Conservation (phyloP, 2,797 vertebrate species). For the Cercopithecus neglectus region DNA sequence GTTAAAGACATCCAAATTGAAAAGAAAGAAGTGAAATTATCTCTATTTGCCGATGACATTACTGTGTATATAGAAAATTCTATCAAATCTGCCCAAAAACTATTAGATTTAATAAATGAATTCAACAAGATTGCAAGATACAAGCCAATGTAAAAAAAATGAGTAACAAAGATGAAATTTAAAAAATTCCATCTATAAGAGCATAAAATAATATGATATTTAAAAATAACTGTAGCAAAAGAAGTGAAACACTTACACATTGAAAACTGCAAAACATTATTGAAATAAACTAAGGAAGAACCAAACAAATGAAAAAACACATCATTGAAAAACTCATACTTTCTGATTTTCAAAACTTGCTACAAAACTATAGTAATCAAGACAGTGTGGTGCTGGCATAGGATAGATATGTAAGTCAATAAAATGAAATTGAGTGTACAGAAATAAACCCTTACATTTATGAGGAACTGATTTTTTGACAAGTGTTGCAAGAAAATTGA, state of each 20-base stretch:
- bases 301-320: background rate
- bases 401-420: background rate
- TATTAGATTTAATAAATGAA: background rate
- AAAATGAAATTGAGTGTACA: background rate
- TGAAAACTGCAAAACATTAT: background rate
- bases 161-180: background rate
- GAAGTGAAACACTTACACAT: background rate
- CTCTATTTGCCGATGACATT: background rate
- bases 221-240: background rate
- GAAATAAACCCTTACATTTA: background rate
- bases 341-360: background rate
- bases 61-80: background rate
- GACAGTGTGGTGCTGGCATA: background rate
- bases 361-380: background rate
- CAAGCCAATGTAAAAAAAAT: background rate
- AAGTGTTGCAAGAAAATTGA: background rate
- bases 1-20: background rate
- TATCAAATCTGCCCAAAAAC: background rate
- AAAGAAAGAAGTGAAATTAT: background rate
- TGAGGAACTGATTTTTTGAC: background rate
- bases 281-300: background rate
- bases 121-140: background rate
- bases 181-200: background rate
- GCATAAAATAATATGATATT: background rate
- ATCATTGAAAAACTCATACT: background rate